Base-by-base conservation (phyloP, 1,140 invertebrate genomes). In the Globodera rostochiensis region DNA sequence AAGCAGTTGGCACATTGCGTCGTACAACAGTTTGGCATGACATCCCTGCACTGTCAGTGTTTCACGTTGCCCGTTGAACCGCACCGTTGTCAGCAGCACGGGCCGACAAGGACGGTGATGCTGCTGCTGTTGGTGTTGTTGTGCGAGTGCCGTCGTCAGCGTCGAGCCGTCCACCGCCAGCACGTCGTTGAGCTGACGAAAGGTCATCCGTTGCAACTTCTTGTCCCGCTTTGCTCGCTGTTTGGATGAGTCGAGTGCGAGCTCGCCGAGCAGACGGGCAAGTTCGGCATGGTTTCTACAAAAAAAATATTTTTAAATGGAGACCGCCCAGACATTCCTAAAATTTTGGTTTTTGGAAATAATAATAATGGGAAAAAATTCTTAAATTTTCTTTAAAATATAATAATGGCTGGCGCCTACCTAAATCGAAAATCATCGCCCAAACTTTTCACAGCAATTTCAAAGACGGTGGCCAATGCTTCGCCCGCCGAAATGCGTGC, bases 361-460 rank as follows among this genome's bases (percentile, higher is more conserved):
- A 36, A 36, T 36, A 36, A 36, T 36, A 36, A 25, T 25, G 25
- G 6, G 71, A 60, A 78, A 36, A 79, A 79, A 47, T 13, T 11
- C 57, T 53, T 53, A 15, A 60, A 60, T 5, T 60, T 60, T 60
- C 57, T 60, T 60, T 25, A 74, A 74, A 25, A 8, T 46, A 74
- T 25, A 25, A 74, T 36, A 25, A 74, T 47, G 85, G 49, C 36
- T 36, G 36, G 36, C 36, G 36, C 36, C 36, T 87, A 84, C 36
- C 84, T 19, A 67, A 85, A 85, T 8, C 74, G 85, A 70, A 87
- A 85, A 15, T 87, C 83, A 25, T 85, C 84, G 57, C 86, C 82
- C 45, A 85, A 78, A 73, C 84, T 83, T 8, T 87, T 66, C 15
- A 84, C 74, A 1, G 75, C 84, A 50, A 85, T 66, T 67, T 85